Evolutionary conservation across 2,113 vertebrate genomes (phyloP), one percentile per base, ranked within the genome.

Genomic region (Ascaphus truei): DNA sequence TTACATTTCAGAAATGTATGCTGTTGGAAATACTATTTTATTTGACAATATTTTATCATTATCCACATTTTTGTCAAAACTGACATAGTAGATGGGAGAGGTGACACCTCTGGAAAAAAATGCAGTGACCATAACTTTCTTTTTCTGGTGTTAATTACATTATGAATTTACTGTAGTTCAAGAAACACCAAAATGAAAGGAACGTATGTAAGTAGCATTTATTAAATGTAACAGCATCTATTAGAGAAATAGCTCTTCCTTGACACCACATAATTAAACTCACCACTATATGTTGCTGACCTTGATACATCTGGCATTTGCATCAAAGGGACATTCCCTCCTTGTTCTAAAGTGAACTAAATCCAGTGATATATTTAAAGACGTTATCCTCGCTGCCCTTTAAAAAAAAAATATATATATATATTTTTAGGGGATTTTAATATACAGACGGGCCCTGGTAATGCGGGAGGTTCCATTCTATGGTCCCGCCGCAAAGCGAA

Each of bases 11-110:
- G 31, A 43, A 39, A 27, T n/a, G 31, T 25, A 48, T n/a, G 22
- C 55, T 8, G 23, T 33, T 25, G 66, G 47, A 69, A 59, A 69
- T 33, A 50, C 41, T 16, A 59, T 69, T 23, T 5, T 13, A 60
- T 48, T 51, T 60, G 66, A 69, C 66, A 69, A 41, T 37, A 51
- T 69, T 69, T 60, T 69, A 43, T 60, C 66, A 50, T 39, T 51
- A 69, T 69, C 66, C 66, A 69, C 59, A 60, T 69, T 69, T 45
- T 41, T 69, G 66, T 69, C 66, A 69, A 69, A 50, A 34, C 33
- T 59, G 43, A 51, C 55, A 69, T 56, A 59, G 55, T 55, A 68
- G 65, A 68, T 68, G 63, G 62, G 63, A 51, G 55, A 66, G 55
- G 53, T 69, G 66, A 59, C 66, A 59, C 31, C 13, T 30, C 43